These are phyloP conservation scores for Ptyas mucosa DNA, from an alignment of 2,113 vertebrate species.

Conservation along the genomic window DNA sequence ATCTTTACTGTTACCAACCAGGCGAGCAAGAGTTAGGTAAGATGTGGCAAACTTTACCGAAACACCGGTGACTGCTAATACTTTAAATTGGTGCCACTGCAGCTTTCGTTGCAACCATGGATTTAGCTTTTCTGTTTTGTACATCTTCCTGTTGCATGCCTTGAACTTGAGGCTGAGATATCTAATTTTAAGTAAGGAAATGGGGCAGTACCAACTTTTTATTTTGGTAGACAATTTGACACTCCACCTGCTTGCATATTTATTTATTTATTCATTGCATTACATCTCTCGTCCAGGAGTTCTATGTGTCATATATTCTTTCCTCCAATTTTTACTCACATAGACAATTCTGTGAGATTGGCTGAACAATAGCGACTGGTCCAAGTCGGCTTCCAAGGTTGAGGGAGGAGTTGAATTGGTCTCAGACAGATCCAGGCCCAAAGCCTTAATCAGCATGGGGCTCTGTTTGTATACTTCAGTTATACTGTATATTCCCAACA, in stretches of 20 bases:
- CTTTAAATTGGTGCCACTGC: accelerated
- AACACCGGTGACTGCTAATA: background rate
- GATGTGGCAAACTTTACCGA: constrained; percentile 2
- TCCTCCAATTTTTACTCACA: background rate
- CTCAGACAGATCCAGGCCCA: background rate
- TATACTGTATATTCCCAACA: background rate
- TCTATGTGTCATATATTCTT: background rate
- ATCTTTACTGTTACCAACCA: constrained; percentile 90
- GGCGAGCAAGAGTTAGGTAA: constrained; percentile 91
- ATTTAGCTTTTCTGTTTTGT: background rate
- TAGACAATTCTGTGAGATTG: background rate
- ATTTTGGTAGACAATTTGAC: background rate
- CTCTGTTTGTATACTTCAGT: background rate
- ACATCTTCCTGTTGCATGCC: background rate
- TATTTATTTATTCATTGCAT: background rate
- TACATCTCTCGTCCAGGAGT: background rate
- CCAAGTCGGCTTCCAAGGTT: background rate
- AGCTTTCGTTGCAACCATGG: background rate
- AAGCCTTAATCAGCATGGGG: background rate
- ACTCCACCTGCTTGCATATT: background rate
- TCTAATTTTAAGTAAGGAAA: background rate
- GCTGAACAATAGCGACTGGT: background rate
- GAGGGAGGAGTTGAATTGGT: background rate
- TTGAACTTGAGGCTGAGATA: background rate
- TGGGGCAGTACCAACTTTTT: background rate